Evolutionary conservation across 2,888 invertebrate genomes (phyloP).

Genomic region (Gnatocerus cornutus): DNA sequence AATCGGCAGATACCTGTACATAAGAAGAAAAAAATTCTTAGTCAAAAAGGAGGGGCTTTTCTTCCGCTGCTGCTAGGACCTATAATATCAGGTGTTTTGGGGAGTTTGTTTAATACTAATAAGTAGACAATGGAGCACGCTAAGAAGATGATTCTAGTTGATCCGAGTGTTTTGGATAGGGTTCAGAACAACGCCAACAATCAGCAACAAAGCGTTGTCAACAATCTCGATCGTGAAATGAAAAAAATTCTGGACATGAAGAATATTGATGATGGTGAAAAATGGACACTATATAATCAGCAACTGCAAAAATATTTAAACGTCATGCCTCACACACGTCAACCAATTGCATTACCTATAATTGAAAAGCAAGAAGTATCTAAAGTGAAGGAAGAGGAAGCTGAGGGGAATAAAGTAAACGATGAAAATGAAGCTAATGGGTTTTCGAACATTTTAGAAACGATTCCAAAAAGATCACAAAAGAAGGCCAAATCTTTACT

Average conservation of each 20-base stretch:
- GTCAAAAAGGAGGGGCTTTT: too few relatives aligned
- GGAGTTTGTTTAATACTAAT: conserved; percentile 7
- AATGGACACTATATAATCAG: conserved; percentile 25
- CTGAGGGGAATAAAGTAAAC: too few relatives aligned
- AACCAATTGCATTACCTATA: conserved; percentile 5
- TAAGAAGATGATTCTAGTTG: conserved; percentile 4
- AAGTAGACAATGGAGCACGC: conserved; percentile 20
- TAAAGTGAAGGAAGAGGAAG: neutral
- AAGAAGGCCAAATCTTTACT: too few relatives aligned
- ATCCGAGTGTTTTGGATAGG: neutral
- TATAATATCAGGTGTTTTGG: too few relatives aligned
- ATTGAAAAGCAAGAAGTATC: neutral
- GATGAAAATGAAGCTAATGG: neutral
- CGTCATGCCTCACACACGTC: neutral
- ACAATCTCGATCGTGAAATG: conserved; percentile 50
- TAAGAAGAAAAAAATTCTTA: too few relatives aligned
- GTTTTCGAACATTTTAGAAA: too few relatives aligned
- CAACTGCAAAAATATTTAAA: conserved; percentile 22
- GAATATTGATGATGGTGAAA: conserved; percentile 32
- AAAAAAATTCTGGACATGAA: conserved; percentile 53
- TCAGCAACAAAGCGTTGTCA: neutral
- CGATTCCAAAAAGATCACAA: too few relatives aligned
- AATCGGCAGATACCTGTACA: neutral
- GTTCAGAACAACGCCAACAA: neutral
- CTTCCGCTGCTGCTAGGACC: too few relatives aligned